These are phyloP conservation scores for Ephestia elutella DNA, from an alignment of 1,140 invertebrate species.

Conservation along the genomic window DNA sequence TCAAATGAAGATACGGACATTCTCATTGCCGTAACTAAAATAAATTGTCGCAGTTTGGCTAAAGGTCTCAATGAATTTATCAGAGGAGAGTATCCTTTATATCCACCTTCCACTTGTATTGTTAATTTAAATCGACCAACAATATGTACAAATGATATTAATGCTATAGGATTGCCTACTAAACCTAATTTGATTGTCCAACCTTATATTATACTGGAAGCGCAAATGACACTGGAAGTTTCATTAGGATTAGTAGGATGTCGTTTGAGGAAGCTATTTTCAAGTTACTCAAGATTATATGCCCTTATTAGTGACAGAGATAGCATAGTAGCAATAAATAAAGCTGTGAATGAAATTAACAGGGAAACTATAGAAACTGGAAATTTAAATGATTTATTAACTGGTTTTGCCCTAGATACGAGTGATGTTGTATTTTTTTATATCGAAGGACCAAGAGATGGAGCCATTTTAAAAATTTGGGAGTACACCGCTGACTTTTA, in stretches of 20 bases:
- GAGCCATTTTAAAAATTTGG: conserved; percentile 46
- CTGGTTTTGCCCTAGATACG: conserved; percentile 53
- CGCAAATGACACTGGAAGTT: conserved; percentile 55
- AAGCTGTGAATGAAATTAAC: conserved; percentile 41
- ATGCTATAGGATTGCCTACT: conserved; percentile 30
- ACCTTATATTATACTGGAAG: conserved; percentile 36
- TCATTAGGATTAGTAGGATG: conserved; percentile 58
- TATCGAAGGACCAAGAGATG: conserved; percentile 49
- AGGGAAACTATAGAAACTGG: conserved; percentile 17
- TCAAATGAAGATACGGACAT: conserved; percentile 31
- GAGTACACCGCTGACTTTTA: conserved; percentile 44
- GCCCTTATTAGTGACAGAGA: conserved; percentile 29
- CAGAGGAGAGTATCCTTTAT: conserved; percentile 50
- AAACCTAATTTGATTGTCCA: conserved; percentile 35
- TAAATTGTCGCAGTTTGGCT: conserved; percentile 42
- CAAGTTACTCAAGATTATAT: conserved; percentile 47
- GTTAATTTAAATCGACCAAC: conserved; percentile 25
- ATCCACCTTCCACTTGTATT: conserved; percentile 31
- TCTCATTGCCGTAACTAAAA: conserved; percentile 47
- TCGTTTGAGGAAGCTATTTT: conserved; percentile 25
- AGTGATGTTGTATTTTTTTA: conserved; percentile 43
- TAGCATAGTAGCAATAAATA: conserved; percentile 26
- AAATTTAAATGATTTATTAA: conserved; percentile 31
- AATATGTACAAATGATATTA: conserved; percentile 51
- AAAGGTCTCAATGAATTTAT: conserved; percentile 41